These are phyloP conservation scores for Aplocera efformata DNA, from an alignment of 2,888 invertebrate species.

Conservation along the genomic window DNA sequence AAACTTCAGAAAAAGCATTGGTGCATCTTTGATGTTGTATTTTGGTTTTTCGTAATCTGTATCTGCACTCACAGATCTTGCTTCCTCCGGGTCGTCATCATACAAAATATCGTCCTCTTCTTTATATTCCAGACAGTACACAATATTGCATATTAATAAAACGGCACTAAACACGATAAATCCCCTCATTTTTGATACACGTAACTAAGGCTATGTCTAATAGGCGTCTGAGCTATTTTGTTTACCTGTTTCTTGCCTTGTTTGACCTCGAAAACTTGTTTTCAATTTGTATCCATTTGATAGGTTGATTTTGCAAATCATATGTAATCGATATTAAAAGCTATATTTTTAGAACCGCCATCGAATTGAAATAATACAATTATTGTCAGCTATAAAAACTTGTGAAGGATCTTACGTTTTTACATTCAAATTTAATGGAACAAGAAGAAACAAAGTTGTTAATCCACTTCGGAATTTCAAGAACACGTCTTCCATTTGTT, in stretches of 20 bases:
- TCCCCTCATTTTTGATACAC: slow-evolving; percentile 36
- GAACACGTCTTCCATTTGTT: too few relatives aligned
- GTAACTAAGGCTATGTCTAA: slow-evolving; percentile 19
- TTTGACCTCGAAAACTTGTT: slow-evolving; percentile 41
- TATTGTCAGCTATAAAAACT: background rate
- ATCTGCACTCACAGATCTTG: slow-evolving; percentile 15
- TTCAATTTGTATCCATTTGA: slow-evolving; percentile 7
- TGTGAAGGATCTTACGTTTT: too few relatives aligned
- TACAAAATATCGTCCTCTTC: slow-evolving; percentile 22
- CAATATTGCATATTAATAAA: slow-evolving; percentile 24
- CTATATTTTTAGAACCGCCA: slow-evolving; percentile 1
- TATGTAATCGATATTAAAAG: background rate
- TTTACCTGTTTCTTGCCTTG: slow-evolving; percentile 20
- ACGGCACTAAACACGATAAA: slow-evolving; percentile 23
- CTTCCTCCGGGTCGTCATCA: slow-evolving; percentile 8
- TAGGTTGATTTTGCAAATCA: slow-evolving; percentile 18
- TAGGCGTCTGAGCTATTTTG: slow-evolving; percentile 29
- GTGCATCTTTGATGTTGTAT: slow-evolving; percentile 52
- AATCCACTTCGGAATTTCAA: too few relatives aligned
- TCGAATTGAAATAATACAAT: background rate
- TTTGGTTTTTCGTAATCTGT: slow-evolving; percentile 32
- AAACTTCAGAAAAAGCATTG: slow-evolving; percentile 46
- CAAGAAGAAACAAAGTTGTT: too few relatives aligned
- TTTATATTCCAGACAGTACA: slow-evolving; percentile 17
- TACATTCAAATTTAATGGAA: too few relatives aligned